phyloP scores from a whole-genome alignment of 2,113 vertebrate genomes.

The Daboia siamensis region DNA sequence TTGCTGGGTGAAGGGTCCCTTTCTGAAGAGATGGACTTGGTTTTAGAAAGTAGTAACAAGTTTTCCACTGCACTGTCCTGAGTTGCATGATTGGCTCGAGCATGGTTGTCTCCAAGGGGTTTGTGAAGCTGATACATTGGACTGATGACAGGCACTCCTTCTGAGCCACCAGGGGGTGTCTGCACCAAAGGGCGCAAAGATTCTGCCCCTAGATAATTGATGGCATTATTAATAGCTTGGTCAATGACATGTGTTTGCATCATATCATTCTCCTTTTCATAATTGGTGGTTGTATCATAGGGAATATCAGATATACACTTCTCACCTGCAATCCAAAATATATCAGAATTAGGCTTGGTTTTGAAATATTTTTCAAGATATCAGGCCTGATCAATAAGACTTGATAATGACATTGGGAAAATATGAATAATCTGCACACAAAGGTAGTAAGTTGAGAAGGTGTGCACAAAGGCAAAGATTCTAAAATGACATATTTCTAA shows the following conservation, averaged over 20 bases:
- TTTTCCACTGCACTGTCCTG: constrained; percentile 93
- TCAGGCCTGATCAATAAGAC: background rate
- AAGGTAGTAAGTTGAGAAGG: background rate
- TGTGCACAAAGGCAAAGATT: background rate
- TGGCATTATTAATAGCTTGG: constrained; percentile 98
- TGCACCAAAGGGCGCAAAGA: constrained; percentile 93
- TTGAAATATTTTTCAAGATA: background rate
- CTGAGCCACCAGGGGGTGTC: constrained; percentile 82
- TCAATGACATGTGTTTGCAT: constrained; percentile 96
- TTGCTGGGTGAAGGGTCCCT: constrained; percentile 91
- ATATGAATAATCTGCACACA: background rate
- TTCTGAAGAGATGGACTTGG: constrained; percentile 89
- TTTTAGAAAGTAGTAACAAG: constrained; percentile 91
- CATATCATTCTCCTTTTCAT: constrained; percentile 83
- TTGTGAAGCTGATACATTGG: constrained; percentile 89
- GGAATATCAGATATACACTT: constrained; percentile 88
- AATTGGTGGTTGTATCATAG: constrained; percentile 77
- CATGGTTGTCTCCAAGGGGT: constrained; percentile 65
- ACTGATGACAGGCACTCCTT: constrained; percentile 76
- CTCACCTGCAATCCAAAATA: constrained; percentile 78
- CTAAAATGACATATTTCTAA: background rate
- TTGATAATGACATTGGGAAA: background rate
- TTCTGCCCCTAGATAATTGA: constrained; percentile 95
- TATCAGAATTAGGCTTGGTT: constrained; percentile 30
- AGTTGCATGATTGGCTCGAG: constrained; percentile 72